Base-by-base conservation (phyloP, 37 sponge, comb jelly and placozoan genomes). In the Chondrilla cf. caribensis region DNA sequence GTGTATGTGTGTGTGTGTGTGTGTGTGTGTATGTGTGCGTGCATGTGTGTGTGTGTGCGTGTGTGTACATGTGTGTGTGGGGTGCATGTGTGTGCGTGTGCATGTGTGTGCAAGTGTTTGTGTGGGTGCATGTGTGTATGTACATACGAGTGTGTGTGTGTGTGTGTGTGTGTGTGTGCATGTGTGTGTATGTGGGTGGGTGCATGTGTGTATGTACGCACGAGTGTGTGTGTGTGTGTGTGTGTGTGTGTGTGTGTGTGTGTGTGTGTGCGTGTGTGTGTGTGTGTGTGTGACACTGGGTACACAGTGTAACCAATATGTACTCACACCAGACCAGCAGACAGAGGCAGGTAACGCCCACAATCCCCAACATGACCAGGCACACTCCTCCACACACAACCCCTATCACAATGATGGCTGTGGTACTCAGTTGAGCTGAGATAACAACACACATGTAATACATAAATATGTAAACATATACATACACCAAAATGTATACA, bases 201-300 rank as follows among this genome's bases (percentile, higher is more conserved):
- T 60, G 64, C 15, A 22, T 60, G 64, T 60, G 64, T 60, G 64
- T 60, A 22, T 60, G 64, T 60, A 22, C 15, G 64, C 15, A 22
- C 15, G 64, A 21, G 64, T 60, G 64, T 60, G 64, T 60, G 64
- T 60, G 64, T 60, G 64, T 60, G 64, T 60, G 64, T 60, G 64
- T 60, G 64, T 60, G 64, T 60, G 64, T 60, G 64, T 60, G 64
- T 60, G 64, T 60, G 64, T 60, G 64, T 60, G 64, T 60, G 64
- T 60, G 64, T 60, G 64, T 60, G 64, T 60, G 64, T 60, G 64
- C 15, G 64, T 60, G 64, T 60, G 64, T 60, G 64, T 60, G 64
- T 60, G 64, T 60, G 64, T 60, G 64, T 60, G 64, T 60, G 28
- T 28, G 64, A 18, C 15, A 54, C 57, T 18, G n/a, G n/a, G n/a